Base-by-base conservation (phyloP, 2,113 vertebrate genomes). In the Ahaetulla prasina region DNA sequence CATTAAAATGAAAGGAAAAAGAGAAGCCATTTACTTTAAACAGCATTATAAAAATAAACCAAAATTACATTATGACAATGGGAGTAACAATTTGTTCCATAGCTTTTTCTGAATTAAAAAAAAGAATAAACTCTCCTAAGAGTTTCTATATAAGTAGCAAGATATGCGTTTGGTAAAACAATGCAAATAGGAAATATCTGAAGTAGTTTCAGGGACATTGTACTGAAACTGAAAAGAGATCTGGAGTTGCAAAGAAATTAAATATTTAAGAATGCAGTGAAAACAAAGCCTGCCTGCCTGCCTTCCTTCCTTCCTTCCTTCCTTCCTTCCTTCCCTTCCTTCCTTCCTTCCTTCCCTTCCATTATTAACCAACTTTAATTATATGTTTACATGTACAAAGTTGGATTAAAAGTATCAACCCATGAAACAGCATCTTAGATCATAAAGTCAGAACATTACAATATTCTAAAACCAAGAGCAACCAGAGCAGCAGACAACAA, bases 1-100 rank as follows among this genome's bases (percentile, higher is more conserved):
- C 12, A 93, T 93, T 94, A 91, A 95, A 53, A 74, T 94, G 92
- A 92, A 91, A 94, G 54, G 43, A 50, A 85, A n/a, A 0, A 0
- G 10, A 11, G 86, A 50, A 89, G 35, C 25, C 94, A 86, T 20
- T 93, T 92, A 10, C 45, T 87, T 86, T 0, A 0, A 89, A 3
- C 30, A 45, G 55, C 18, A 63, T 63, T 89, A 50, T 49, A 85
- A 85, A 60, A 23, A 3, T 14, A 49, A 57, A 91, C 90, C 60
- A 20, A 88, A 90, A 84, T 3, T 88, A 54, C 22, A 85, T 92
- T 8, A 80, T 30, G n/a, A 14, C 53, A 94, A 1, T 1, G 87
- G 20, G 85, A 80, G 47, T 74, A 88, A 47, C 0, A 0, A 89
- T 52, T 74, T 11, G 47, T 45, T 89, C n/a, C 20, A 22, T 27